Base-by-base conservation (phyloP, 2,797 vertebrate genomes). In the Agapornis canus region DNA sequence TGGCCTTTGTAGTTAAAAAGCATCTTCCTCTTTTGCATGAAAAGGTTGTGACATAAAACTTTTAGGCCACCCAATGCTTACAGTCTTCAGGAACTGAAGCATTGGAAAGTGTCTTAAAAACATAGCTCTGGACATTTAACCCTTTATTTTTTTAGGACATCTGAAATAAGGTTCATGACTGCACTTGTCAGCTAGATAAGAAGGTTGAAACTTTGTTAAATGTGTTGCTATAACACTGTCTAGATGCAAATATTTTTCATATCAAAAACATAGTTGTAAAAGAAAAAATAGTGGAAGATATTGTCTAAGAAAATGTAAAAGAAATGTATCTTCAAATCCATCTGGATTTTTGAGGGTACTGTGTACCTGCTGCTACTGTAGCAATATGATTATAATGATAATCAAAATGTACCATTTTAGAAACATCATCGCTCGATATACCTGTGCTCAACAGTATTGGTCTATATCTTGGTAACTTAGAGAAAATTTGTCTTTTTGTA, bases 281-380 rank as follows among this genome's bases (percentile, higher is more conserved):
- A 86, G 47, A 73, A 73, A 71, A 70, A 75, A 5, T 22, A 26
- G 18, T 77, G 4, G 5, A 86, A 40, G 13, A 45, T 39, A 78
- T 3, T 21, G 68, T 76, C 11, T 66, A 77, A 77, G 52, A 54
- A 65, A 48, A 65, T 49, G 56, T 61, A 64, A 49, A 90, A 63
- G 11, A 82, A 76, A 71, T 40, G 3, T 29, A 19, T 26, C n/a
- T 51, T 90, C 12, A 69, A 27, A 76, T 23, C 6, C 7, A 70
- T 14, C 14, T 10, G n/a, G 12, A 35, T 42, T 76, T 88, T 69
- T 66, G 72, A 80, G 15, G 15, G 7, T 21, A 35, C 3, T 40
- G 3, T 48, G 8, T 49, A 59, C 49, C 9, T 80, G 13, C 12
- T 52, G 26, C 0, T 3, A 21, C 0, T 43, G 23, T 54, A 22